Conservation (phyloP, 2,888 invertebrate genomes). For the Perizoma affinitatum region DNA sequence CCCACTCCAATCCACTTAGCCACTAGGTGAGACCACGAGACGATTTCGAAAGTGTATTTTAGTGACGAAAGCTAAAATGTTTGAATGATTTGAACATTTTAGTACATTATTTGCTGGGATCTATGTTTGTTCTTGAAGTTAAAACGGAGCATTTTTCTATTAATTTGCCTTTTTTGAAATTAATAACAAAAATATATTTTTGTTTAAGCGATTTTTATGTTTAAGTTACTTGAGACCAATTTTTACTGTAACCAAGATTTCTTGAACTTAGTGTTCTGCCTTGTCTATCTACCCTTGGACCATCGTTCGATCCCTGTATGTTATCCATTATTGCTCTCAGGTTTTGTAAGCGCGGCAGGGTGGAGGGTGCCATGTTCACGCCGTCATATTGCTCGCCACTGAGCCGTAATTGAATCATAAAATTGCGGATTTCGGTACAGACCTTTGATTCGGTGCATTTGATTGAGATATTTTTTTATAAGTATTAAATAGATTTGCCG, state of each 20-base stretch:
- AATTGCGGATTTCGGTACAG: conserved; percentile 63
- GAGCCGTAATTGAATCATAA: conserved; percentile 72
- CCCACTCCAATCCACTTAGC: conserved; percentile 82
- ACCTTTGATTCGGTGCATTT: conserved; percentile 60
- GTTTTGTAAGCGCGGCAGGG: conserved; percentile 27
- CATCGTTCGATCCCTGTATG: too few species aligned
- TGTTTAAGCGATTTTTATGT: too few species aligned
- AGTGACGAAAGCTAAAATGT: conserved; percentile 43
- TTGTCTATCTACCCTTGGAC: too few species aligned
- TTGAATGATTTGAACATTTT: conserved; percentile 28
- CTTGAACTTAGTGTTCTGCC: too few species aligned
- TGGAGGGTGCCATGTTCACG: conserved; percentile 69
- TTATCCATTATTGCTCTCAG: conserved; percentile 1
- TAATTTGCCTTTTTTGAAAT: too few species aligned
- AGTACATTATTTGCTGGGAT: too few species aligned
- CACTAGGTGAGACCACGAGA: conserved; percentile 66
- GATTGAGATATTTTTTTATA: conserved; percentile 35
- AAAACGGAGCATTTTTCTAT: too few species aligned
- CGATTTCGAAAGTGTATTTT: conserved; percentile 55
- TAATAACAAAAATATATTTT: too few species aligned
- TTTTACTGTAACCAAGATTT: too few species aligned
- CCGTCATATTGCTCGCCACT: conserved; percentile 64
- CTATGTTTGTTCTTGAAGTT: too few species aligned
- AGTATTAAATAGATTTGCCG: conserved; percentile 20
- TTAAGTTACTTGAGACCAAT: too few species aligned